Evolutionary conservation across 2,113 vertebrate genomes (phyloP).

Genomic region (Seriola dumerili): DNA sequence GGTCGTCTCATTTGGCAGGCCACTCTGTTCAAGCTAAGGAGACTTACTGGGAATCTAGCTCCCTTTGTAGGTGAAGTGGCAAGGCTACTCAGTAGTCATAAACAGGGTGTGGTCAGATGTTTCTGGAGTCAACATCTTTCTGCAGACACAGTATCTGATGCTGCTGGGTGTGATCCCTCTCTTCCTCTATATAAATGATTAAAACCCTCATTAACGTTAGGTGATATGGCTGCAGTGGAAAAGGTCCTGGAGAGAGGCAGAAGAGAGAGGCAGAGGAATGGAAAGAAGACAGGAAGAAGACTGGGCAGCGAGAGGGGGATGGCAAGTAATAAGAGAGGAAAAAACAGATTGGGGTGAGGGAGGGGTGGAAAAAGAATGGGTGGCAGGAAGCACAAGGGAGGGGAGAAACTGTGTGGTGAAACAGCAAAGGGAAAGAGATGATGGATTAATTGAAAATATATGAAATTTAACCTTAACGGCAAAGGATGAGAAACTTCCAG

Average conservation of each 20-base stretch:
- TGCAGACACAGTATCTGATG: slow-evolving; percentile 52
- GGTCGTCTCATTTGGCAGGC: slow-evolving; percentile 28
- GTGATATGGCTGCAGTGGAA: slow-evolving; percentile 71
- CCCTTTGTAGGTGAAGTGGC: slow-evolving; percentile 25
- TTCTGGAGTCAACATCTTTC: slow-evolving; percentile 14
- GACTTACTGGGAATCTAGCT: not conserved
- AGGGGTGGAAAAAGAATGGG: slow-evolving; percentile 55
- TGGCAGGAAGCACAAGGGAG: slow-evolving; percentile 46
- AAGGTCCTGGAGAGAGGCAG: slow-evolving; percentile 16
- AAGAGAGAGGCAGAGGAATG: slow-evolving; percentile 16
- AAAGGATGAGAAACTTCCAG: slow-evolving; percentile 27
- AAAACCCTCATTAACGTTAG: slow-evolving; percentile 75
- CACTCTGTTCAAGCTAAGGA: slow-evolving; percentile 1
- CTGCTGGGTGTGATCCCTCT: slow-evolving; percentile 31
- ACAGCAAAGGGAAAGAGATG: slow-evolving; percentile 39
- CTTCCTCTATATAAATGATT: slow-evolving; percentile 75
- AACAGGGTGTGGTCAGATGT: slow-evolving; percentile 20
- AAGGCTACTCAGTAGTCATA: slow-evolving; percentile 21
- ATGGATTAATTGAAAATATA: slow-evolving; percentile 47
- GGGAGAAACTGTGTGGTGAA: slow-evolving; percentile 20
- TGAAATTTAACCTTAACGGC: slow-evolving; percentile 31
- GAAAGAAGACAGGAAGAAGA: slow-evolving; percentile 40
- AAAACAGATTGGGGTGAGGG: slow-evolving; percentile 37
- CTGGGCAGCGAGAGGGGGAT: not conserved
- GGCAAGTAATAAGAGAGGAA: slow-evolving; percentile 25